Conservation (phyloP, 2,888 invertebrate genomes). For the Sicus ferrugineus region DNA sequence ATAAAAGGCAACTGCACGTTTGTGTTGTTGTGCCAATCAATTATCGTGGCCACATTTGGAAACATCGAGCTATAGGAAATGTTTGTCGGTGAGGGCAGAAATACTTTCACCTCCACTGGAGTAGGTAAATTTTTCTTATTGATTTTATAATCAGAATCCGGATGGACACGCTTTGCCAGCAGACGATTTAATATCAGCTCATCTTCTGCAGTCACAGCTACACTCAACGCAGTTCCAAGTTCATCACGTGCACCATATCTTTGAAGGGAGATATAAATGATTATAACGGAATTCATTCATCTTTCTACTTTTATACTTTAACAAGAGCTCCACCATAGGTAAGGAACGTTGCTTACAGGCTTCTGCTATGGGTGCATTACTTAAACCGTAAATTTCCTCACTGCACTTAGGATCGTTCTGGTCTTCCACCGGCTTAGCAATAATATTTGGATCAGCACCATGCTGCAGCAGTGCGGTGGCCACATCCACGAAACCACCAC, state of each 20-base stretch:
- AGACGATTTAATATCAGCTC: conserved; percentile 80
- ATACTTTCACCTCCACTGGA: conserved; percentile 65
- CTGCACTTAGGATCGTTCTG: conserved; percentile 63
- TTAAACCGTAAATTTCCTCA: conserved; percentile 64
- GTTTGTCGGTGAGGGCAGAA: conserved; percentile 68
- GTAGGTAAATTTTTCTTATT: conserved; percentile 82
- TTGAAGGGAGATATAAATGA: background rate
- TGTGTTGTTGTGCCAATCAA: conserved; percentile 89
- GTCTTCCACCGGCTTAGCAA: conserved; percentile 65
- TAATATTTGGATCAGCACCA: conserved; percentile 84
- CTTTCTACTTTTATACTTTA: conserved; percentile 51
- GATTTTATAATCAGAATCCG: conserved; percentile 91
- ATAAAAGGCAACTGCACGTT: conserved; percentile 76
- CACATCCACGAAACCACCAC: conserved; percentile 77
- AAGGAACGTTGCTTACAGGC: conserved; percentile 63
- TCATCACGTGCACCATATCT: conserved; percentile 86
- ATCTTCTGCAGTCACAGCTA: conserved; percentile 78
- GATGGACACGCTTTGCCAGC: conserved; percentile 86
- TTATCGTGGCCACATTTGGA: conserved; percentile 84
- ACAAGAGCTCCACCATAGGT: conserved; percentile 60
- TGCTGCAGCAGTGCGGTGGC: conserved; percentile 75
- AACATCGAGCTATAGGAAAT: conserved; percentile 82
- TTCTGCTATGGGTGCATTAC: conserved; percentile 63
- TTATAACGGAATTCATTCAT: no score
- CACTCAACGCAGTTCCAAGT: conserved; percentile 80